A percentile compares a stretch with the other conserved stretches of the same genome.
Evolutionary conservation across 2,888 invertebrate genomes (phyloP).

Genomic region (Eristalinus aeneus): DNA sequence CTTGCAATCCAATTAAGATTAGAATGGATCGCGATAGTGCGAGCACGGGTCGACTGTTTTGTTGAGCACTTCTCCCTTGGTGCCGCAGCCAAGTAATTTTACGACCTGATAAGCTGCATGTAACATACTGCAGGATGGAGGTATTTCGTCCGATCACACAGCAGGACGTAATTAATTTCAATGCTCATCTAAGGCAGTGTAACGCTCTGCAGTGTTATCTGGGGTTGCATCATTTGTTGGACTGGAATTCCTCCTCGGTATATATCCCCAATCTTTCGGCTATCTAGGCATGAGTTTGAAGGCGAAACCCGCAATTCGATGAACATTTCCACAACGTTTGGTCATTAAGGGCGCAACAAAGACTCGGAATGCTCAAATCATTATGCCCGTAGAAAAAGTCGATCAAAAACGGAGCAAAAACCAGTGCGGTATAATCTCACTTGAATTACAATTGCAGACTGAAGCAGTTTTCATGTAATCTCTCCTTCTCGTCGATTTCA

Average conservation of each 20-base stretch:
- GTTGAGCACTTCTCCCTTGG: background rate
- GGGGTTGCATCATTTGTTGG: too few relatives aligned
- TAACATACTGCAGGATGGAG: background rate
- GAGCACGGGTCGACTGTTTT: background rate
- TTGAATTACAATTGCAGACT: background rate
- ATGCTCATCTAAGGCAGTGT: background rate
- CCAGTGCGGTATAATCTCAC: too few relatives aligned
- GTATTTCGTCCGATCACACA: background rate
- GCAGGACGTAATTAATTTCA: background rate
- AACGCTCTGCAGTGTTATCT: too few relatives aligned
- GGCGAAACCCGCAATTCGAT: background rate
- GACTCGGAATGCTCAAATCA: background rate
- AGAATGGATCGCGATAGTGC: background rate
- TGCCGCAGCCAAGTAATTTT: background rate
- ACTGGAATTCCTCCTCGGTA: too few relatives aligned
- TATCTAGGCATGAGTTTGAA: background rate
- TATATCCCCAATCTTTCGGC: too few relatives aligned
- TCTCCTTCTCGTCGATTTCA: background rate
- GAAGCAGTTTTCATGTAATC: background rate
- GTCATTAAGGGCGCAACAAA: background rate
- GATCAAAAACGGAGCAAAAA: background rate
- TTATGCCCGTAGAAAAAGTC: too few relatives aligned
- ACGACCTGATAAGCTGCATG: background rate
- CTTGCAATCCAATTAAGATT: background rate
- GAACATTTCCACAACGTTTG: too few relatives aligned